A percentile compares a stretch with the other conserved stretches of the same genome.
Evolutionary conservation across 2,113 vertebrate species (phyloP).

Genomic region (Grus americana): DNA sequence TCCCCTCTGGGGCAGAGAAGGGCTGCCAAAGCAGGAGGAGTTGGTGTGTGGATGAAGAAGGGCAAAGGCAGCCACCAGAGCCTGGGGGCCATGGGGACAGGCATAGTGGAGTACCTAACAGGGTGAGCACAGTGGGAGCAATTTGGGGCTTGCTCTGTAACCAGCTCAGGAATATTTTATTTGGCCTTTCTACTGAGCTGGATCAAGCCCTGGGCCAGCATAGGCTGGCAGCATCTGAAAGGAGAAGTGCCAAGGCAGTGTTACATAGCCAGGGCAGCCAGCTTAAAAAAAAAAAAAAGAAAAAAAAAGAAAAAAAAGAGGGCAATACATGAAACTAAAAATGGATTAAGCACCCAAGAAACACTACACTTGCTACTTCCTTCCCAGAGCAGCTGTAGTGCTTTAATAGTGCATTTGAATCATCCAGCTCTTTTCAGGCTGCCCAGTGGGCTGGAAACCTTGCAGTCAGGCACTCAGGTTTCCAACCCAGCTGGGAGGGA

Average conservation of each 20-base stretch:
- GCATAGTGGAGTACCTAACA: fast-evolving
- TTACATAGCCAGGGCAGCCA: not conserved
- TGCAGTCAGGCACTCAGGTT: not conserved
- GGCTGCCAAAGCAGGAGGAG: not conserved
- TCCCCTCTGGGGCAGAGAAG: not conserved
- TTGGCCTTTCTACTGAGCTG: not conserved
- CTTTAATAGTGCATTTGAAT: not conserved
- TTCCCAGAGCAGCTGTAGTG: not conserved
- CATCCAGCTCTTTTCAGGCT: not conserved
- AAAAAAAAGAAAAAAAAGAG: not conserved
- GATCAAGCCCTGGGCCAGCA: not conserved
- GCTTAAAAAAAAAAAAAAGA: not conserved
- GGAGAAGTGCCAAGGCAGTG: fast-evolving
- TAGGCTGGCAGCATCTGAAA: not conserved
- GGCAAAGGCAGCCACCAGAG: not conserved
- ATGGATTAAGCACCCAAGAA: not conserved
- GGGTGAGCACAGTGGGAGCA: not conserved
- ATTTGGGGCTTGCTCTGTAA: not conserved
- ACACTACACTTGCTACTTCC: not conserved
- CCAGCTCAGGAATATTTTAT: not conserved
- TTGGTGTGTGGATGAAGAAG: not conserved
- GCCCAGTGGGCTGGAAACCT: not conserved
- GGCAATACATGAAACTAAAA: not conserved
- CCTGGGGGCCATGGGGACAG: not conserved
- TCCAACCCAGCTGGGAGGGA: not conserved